phyloP scores from a whole-genome alignment of 2,888 invertebrate species.

The Hoplodrina ambigua region DNA sequence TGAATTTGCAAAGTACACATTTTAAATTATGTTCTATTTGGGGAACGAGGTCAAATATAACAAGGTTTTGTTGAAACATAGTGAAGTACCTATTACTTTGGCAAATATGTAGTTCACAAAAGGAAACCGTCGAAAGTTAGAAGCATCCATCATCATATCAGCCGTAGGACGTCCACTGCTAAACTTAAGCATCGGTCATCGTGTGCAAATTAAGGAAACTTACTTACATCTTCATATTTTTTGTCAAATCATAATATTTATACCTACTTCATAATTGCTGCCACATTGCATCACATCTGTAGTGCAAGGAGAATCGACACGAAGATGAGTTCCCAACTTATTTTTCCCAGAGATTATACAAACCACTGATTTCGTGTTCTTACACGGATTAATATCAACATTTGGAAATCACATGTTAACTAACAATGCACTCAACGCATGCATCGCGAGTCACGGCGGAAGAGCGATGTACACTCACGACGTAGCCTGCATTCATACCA shows the following conservation, averaged over 20 bases:
- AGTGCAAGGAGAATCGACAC: slow-evolving; percentile 31
- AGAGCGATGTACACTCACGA: slow-evolving; percentile 56
- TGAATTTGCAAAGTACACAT: slow-evolving; percentile 10
- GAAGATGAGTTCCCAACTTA: slow-evolving; percentile 37
- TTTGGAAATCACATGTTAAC: slow-evolving; percentile 56
- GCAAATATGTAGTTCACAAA: background rate
- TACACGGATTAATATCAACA: slow-evolving; percentile 49
- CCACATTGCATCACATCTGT: slow-evolving; percentile 16
- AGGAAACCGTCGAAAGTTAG: background rate
- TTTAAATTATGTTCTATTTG: slow-evolving; percentile 5
- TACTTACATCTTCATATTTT: no score
- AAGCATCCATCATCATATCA: no score
- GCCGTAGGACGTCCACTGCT: no score
- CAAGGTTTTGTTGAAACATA: background rate
- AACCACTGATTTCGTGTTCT: slow-evolving; percentile 54
- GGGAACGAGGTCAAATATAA: background rate
- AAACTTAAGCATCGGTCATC: background rate
- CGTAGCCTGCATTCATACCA: slow-evolving; percentile 35
- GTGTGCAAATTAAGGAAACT: no score
- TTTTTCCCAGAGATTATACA: slow-evolving; percentile 56
- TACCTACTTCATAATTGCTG: background rate
- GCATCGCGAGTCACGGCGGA: slow-evolving; percentile 63
- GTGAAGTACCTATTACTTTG: background rate
- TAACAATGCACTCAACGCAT: slow-evolving; percentile 58
- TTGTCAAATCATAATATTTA: background rate